Evolutionary conservation across 2,797 vertebrate genomes (phyloP), one percentile per base, ranked within the genome.

Genomic region (Falco cherrug): DNA sequence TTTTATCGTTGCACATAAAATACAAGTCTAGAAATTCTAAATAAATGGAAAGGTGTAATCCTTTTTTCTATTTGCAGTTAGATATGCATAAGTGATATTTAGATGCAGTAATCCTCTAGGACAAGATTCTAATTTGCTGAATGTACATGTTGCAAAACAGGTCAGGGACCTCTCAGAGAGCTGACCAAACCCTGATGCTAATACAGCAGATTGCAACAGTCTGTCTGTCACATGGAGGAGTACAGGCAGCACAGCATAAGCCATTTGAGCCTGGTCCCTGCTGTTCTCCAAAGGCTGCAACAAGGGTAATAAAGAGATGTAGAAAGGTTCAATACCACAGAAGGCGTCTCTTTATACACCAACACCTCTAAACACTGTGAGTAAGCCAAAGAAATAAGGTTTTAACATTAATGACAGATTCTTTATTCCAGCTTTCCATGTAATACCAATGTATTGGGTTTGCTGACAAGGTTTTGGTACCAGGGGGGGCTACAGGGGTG

Each of bases 381-480:
- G 10, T 12, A 4, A 41, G 18, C 14, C 39, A 39, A 48, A 26
- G 33, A 87, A 88, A 80, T n/a, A 9, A 47, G 19, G 11, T 31
- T 80, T 92, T 65, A 68, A 61, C 24, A 33, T 56, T 45, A 63
- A 41, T 15, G 37, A 47, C 5, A 37, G 39, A 50, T 31, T 22
- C 26, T 43, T 50, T 74, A 39, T 50, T 63, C 13, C 33, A 75
- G 12, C 19, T 79, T 90, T 70, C 87, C 43, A 29, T 13, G 13
- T 12, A 54, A 10, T 21, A 51, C 20, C 25, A 17, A 35, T 4
- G 18, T 8, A 41, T 4, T 3, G 0, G 15, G 11, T 39, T 59
- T 53, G 45, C 5, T 17, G n/a, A 45, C 41, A 64, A 43, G 61
- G 61, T 64, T 43, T 39, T 63, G 26, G 60, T 41, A 29, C 37